phyloP scores from a whole-genome alignment of 2,888 invertebrate species.

The Anoncus sp. region DNA sequence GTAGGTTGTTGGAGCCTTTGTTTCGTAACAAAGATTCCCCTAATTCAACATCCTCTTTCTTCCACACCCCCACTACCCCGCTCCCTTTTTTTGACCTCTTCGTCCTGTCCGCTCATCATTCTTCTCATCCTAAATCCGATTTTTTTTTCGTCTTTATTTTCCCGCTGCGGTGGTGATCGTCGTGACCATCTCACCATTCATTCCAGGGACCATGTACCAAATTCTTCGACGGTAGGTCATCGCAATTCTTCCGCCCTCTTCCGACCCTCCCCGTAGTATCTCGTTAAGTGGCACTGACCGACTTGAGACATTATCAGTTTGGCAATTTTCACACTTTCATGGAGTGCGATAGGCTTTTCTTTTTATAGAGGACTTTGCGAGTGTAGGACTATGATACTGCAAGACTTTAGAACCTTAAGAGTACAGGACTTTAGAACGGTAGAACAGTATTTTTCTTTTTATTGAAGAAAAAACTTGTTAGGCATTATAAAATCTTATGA shows the following conservation, averaged over 20 bases:
- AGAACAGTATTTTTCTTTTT: background rate
- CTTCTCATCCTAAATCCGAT: background rate
- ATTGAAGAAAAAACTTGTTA: background rate
- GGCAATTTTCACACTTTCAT: too few relatives aligned
- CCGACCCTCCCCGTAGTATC: background rate
- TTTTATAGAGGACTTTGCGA: too few relatives aligned
- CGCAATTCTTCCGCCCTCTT: slow-evolving; percentile 14
- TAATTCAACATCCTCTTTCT: background rate
- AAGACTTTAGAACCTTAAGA: background rate
- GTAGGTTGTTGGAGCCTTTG: too few relatives aligned
- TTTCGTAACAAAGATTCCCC: background rate
- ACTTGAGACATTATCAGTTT: background rate
- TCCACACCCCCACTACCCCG: too few relatives aligned
- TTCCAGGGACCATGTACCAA: slow-evolving; percentile 59
- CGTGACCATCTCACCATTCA: slow-evolving; percentile 34
- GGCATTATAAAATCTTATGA: background rate
- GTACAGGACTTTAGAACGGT: background rate
- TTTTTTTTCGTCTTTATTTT: slow-evolving; percentile 5
- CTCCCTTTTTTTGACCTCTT: background rate
- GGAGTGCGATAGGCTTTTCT: too few relatives aligned
- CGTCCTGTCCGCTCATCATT: background rate
- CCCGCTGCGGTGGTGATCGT: slow-evolving; percentile 15
- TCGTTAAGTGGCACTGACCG: slow-evolving; percentile 1
- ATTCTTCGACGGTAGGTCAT: slow-evolving; percentile 59
- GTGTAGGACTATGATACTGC: too few relatives aligned